Evolutionary conservation across 2,113 vertebrate species (phyloP).

Genomic region (Trogon melanurus): DNA sequence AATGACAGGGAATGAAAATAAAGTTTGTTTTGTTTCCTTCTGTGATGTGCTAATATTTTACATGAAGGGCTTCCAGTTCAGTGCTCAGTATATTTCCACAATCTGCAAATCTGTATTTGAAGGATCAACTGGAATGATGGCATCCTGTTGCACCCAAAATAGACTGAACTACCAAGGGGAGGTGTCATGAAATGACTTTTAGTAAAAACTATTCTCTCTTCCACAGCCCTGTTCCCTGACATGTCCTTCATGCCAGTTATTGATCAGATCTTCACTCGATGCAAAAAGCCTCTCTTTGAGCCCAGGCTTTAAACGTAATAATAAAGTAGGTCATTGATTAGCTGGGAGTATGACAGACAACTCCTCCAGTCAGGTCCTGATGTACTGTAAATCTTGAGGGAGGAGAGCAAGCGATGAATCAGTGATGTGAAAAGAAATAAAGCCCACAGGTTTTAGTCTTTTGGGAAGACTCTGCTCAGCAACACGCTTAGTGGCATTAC

Average conservation of each 20-base stretch:
- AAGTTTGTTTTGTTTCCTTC: background rate
- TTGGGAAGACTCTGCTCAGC: background rate
- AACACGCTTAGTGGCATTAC: background rate
- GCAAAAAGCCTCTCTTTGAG: constrained; percentile 44
- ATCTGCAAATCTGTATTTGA: constrained; percentile 23
- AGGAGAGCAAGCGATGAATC: constrained; percentile 25
- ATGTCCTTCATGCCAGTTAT: constrained; percentile 54
- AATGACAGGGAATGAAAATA: background rate
- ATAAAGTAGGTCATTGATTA: constrained; percentile 68
- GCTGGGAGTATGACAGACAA: constrained; percentile 38
- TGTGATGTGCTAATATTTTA: constrained; percentile 26
- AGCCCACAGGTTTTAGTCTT: constrained; percentile 42
- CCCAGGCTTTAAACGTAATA: constrained; percentile 37
- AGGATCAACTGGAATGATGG: constrained; percentile 39
- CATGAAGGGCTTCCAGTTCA: constrained; percentile 36
- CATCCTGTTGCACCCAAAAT: constrained; percentile 41
- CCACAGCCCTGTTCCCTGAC: constrained; percentile 32
- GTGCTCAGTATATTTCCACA: constrained; percentile 25
- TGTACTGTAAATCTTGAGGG: constrained; percentile 20
- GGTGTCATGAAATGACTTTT: constrained; percentile 60
- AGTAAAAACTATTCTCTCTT: constrained; percentile 59
- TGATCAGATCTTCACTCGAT: constrained; percentile 32
- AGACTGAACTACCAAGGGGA: constrained; percentile 37
- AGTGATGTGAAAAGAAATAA: constrained; percentile 20
- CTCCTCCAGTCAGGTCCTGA: constrained; percentile 39